Conservation (phyloP, 2,797 vertebrate genomes). For the Betta splendens region DNA sequence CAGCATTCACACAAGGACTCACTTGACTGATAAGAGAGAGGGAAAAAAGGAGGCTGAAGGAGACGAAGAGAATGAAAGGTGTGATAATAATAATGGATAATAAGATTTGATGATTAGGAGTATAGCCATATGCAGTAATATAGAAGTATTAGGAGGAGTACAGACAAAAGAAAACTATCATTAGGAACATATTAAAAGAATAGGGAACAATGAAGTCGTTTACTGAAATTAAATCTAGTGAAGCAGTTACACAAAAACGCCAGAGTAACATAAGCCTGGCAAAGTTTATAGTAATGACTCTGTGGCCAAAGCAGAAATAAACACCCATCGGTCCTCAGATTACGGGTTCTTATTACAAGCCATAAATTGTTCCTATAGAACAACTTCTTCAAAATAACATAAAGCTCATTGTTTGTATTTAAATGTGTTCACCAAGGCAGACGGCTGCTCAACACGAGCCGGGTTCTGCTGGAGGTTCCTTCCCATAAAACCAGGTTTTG, state of each 20-base stretch:
- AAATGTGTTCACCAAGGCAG: no score
- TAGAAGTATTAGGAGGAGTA: no score
- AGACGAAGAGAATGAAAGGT: neutral
- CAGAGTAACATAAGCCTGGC: constrained; percentile 14
- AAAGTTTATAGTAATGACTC: constrained; percentile 15
- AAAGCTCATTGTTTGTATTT: constrained; percentile 25
- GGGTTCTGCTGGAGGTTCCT: no score
- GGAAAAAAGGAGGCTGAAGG: constrained; percentile 24
- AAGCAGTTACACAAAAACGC: constrained; percentile 12
- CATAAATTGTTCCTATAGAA: constrained; percentile 29
- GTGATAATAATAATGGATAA: no score
- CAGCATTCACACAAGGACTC: constrained; percentile 65
- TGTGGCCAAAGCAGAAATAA: constrained; percentile 45
- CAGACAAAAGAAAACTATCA: no score
- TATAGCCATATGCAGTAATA: no score
- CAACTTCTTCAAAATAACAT: constrained; percentile 59
- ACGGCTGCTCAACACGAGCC: no score
- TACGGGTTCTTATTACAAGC: constrained; percentile 34
- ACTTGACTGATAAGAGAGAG: constrained; percentile 34
- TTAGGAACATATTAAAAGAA: neutral
- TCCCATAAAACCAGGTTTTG: no score
- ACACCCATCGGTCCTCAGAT: constrained; percentile 30
- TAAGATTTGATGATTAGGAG: no score
- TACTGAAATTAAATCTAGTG: neutral
- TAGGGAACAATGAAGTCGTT: neutral